Base-by-base conservation (phyloP, 2,888 invertebrate species). In the Lepidonotus clava region DNA sequence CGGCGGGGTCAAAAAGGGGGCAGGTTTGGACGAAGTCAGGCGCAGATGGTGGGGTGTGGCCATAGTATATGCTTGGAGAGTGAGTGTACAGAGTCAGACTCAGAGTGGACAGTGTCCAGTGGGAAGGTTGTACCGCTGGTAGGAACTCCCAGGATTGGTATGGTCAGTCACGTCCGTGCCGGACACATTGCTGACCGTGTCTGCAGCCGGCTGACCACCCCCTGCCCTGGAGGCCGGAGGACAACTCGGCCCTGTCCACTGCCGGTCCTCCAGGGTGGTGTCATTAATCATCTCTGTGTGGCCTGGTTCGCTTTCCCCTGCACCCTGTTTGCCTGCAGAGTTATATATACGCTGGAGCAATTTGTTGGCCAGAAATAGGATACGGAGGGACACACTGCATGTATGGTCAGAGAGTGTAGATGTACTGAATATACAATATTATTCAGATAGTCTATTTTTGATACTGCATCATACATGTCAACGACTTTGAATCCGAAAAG, bases 81-180 rank as follows among this genome's bases (percentile, higher is more conserved):
- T 5, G n/a, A n/a, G 14, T 18, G 8, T 18, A n/a, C 24, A n/a
- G 4, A 18, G 71, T 18, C 36, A 5, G 34, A 38, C 14, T 21
- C 36, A 34, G 71, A 38, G 34, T 34, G 36, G 34, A 38, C 14
- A 4, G 36, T 36, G 71, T 14, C 18, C 36, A 5, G 56, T 5
- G 61, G 61, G 61, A 32, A 28, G 24, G 61, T 1, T 61, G 61
- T 24, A 28, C 61, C 61, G 61, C 61, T 61, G 61, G 24, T 32
- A 32, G 61, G 28, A 11, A 11, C 11, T 61, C 28, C 8, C n/a
- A 28, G 61, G 71, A 71, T 71, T 71, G 71, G 71, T 71, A 71
- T 71, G 71, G 71, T 34, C 71, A 71, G 71, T 71, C 71, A 71
- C 71, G 71, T 71, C 71, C 71, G 21, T 34, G 6, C 36, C n/a